Conservation (phyloP, 1,140 invertebrate species). For the Ptiloglossa arizonensis region DNA sequence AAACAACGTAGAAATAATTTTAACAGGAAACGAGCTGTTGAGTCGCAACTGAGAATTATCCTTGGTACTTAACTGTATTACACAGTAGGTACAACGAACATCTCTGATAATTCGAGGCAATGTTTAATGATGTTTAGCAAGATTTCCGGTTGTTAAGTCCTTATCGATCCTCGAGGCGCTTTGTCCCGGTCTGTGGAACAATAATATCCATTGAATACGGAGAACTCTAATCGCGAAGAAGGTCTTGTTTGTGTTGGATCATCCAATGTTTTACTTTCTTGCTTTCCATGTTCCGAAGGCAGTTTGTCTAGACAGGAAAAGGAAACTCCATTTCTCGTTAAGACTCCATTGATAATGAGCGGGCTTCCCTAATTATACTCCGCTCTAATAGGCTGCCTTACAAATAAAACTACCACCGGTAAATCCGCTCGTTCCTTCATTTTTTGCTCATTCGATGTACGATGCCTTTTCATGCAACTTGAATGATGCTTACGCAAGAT, state of each 20-base stretch:
- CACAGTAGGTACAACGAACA: no score
- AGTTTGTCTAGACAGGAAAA: constrained; percentile 63
- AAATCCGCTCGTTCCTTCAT: constrained; percentile 16
- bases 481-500: constrained; percentile 3
- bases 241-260: constrained; percentile 6
- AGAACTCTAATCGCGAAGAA: constrained; percentile 13
- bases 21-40: no score
- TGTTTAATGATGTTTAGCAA: background rate
- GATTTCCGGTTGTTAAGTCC: background rate
- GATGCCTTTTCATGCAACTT: constrained; percentile 26
- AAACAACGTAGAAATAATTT: no score
- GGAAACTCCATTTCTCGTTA: constrained; percentile 50
- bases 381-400: constrained; percentile 25
- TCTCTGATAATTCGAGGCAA: background rate
- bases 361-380: constrained; percentile 52
- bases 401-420: constrained; percentile 43
- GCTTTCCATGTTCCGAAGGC: constrained; percentile 4
- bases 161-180: background rate
- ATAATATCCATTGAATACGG: constrained; percentile 1
- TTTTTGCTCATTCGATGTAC: constrained; percentile 19
- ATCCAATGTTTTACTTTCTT: constrained; percentile 41
- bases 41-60: no score
- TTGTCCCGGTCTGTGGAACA: background rate
- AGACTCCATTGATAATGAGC: constrained; percentile 61
- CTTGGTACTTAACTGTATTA: no score